Evolutionary conservation across 2,888 invertebrate species (phyloP), one percentile per base, ranked within the genome.

Genomic region (Yponomeuta malinellus): DNA sequence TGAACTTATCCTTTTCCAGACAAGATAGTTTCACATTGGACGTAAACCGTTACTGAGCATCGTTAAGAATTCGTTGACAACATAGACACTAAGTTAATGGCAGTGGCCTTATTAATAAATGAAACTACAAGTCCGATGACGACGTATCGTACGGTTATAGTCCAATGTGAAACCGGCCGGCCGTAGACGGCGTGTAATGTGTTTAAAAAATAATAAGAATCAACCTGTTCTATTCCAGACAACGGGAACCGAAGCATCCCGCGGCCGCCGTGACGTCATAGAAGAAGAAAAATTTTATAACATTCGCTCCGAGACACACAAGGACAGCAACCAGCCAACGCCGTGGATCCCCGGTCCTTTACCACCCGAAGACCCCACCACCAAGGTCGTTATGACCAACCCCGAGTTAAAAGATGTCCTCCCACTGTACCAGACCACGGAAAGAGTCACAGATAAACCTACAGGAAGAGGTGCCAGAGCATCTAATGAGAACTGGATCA

Each of bases 401-500:
- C 73, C 75, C 6, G 85, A 88, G 12, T 79, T 79, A 0, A 86
- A 86, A 71, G 86, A 88, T 70, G 78, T 81, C 1, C 71, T 85
- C 48, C 82, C 84, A 3, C 72, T 85, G 63, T 88, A 82, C 71
- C 89, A 88, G 73, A 92, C 90, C 9, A 92, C 92, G 15, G 92
- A 93, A 79, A 80, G 77, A 75, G 84, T 88, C 3, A 89, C 89
- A 2, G 93, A 93, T 70, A 92, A 88, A 81, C 93, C 94, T 37
- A 93, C 93, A 1, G 93, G 94, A 1, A 87, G 94, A 72, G 94
- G 94, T 71, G 92, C 94, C 0, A 87, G 94, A 75, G 93, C 93
- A 0, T 93, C 93, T 0, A 93, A 93, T 73, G 94, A 94, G 74
- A 93, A 94, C 77, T 94, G 94, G 94, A 89, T 93, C 15, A 94